Evolutionary conservation across 2,888 invertebrate genomes (phyloP).

Genomic region (Sycophila texana): DNA sequence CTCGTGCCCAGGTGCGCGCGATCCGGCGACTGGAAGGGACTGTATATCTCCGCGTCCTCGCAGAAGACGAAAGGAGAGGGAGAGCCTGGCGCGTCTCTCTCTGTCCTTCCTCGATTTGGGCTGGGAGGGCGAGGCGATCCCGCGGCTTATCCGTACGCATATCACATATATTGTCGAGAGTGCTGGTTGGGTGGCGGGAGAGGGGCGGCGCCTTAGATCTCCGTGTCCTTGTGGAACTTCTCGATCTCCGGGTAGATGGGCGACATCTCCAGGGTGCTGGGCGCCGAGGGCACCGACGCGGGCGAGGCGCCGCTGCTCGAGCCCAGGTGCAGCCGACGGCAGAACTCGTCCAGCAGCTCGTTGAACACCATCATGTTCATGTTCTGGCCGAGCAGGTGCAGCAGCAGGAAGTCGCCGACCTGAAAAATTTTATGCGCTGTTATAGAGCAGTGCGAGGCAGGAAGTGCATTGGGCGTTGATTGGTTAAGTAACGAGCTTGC

Average conservation of each 20-base stretch:
- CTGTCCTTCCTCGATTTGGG: conserved; percentile 33
- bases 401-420: conserved; percentile 91
- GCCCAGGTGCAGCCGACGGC: conserved; percentile 82
- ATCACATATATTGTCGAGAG: conserved; percentile 51
- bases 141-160: conserved; percentile 31
- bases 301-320: conserved; percentile 78
- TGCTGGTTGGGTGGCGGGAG: conserved; percentile 10
- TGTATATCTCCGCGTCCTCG: conserved; percentile 4
- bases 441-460: too few relatives aligned
- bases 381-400: conserved; percentile 91
- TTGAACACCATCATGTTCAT: conserved; percentile 88
- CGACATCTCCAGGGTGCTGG: conserved; percentile 91
- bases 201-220: conserved; percentile 79
- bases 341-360: conserved; percentile 88
- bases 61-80: conserved; percentile 16
- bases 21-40: neutral
- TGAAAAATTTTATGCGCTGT: conserved; percentile 68
- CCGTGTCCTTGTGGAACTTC: conserved; percentile 88
- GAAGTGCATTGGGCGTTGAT: too few relatives aligned
- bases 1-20: neutral
- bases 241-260: conserved; percentile 89
- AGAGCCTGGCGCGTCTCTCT: conserved; percentile 26
- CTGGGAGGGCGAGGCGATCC: neutral
- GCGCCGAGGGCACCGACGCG: conserved; percentile 84
- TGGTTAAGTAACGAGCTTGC: too few relatives aligned